These are phyloP conservation scores for Pseudobourletiella spinata DNA, from an alignment of 1,140 invertebrate genomes.

Conservation along the genomic window DNA sequence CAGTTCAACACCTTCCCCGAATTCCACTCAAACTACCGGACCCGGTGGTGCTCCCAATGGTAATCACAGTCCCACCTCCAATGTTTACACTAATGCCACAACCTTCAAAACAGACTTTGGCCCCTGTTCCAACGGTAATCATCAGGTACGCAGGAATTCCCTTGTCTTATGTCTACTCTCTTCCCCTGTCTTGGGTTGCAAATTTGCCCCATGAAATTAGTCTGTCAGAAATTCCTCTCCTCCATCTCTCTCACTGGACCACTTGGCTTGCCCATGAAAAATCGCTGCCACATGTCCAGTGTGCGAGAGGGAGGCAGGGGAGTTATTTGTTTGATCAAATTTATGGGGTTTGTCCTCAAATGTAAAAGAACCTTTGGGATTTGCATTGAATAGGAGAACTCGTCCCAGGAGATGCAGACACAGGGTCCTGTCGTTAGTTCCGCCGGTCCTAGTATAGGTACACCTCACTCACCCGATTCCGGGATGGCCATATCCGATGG, in stretches of 20 bases:
- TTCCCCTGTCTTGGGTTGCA: no score
- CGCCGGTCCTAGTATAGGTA: slow-evolving; percentile 24
- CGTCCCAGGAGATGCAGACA: slow-evolving; percentile 31
- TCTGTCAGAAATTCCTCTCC: neutral
- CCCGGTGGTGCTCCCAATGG: neutral
- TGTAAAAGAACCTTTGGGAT: slow-evolving; percentile 1
- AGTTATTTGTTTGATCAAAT: slow-evolving; percentile 17
- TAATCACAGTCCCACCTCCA: slow-evolving; percentile 19
- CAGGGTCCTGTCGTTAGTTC: slow-evolving; percentile 29
- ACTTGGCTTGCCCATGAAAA: neutral
- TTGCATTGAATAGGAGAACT: slow-evolving; percentile 24
- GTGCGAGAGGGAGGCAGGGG: slow-evolving; percentile 8
- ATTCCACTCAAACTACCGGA: slow-evolving; percentile 19
- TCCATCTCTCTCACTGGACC: neutral
- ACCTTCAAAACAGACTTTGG: slow-evolving; percentile 35
- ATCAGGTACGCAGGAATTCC: slow-evolving; percentile 23
- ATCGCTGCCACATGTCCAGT: slow-evolving; percentile 1
- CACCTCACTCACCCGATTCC: slow-evolving; percentile 35
- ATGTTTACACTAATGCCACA: slow-evolving; percentile 11
- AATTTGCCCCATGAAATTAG: no score
- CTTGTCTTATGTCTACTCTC: neutral
- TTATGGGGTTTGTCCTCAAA: neutral
- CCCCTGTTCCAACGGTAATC: slow-evolving; percentile 32
- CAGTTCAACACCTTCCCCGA: slow-evolving; percentile 31
- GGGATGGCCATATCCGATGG: slow-evolving; percentile 36